phyloP scores from a whole-genome alignment of 1,140 invertebrate species.

The Gonatopus flavifemur region DNA sequence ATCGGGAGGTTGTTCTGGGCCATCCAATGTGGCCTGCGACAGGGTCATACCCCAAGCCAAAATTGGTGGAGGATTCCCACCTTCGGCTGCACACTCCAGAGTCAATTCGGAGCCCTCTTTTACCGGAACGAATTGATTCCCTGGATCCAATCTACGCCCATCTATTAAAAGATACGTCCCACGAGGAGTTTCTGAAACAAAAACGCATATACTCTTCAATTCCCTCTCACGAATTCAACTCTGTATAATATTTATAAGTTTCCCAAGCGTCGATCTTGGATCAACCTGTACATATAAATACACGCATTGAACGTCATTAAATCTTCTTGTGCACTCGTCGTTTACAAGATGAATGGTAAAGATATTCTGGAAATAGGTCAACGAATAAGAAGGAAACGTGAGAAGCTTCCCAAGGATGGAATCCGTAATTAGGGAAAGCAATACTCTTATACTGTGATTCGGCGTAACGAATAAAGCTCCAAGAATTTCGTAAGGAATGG shows the following conservation, averaged over 20 bases:
- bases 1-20: slow-evolving; percentile 58
- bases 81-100: slow-evolving; percentile 80
- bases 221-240: not conserved
- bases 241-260: too few species aligned
- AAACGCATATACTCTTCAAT: too few species aligned
- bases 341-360: slow-evolving; percentile 25
- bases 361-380: slow-evolving; percentile 27
- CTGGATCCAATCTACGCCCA: slow-evolving; percentile 75
- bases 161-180: slow-evolving; percentile 79
- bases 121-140: slow-evolving; percentile 81
- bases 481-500: too few species aligned
- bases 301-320: slow-evolving; percentile 32
- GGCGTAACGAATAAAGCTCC: slow-evolving; percentile 19
- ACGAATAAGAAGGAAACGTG: slow-evolving; percentile 27
- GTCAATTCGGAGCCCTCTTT: slow-evolving; percentile 78
- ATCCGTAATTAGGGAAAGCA: slow-evolving; percentile 22
- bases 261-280: slow-evolving; percentile 5
- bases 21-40: slow-evolving; percentile 59
- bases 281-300: too few species aligned
- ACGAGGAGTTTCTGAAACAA: slow-evolving; percentile 71
- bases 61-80: slow-evolving; percentile 76
- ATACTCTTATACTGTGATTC: slow-evolving; percentile 22
- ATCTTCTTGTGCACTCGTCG: slow-evolving; percentile 24
- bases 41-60: slow-evolving; percentile 72
- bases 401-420: slow-evolving; percentile 24